Conservation (phyloP, 2,888 invertebrate genomes). For the Cordylochernes scorpioides region DNA sequence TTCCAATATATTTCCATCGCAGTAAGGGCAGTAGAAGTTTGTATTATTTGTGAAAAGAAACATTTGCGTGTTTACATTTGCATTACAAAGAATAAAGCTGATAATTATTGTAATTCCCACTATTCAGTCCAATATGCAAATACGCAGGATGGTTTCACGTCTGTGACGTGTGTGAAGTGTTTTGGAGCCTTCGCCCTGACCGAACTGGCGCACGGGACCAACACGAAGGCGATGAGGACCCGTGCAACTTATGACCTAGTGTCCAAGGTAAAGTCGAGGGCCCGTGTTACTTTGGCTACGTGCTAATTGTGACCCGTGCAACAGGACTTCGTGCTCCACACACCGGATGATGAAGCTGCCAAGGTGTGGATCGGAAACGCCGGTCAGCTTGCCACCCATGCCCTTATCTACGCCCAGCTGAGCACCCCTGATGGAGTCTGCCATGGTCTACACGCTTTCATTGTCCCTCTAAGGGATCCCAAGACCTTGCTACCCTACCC, state of each 20-base stretch:
- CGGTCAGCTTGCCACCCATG: conserved; percentile 44
- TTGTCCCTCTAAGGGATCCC: conserved; percentile 56
- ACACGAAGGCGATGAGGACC: conserved; percentile 60
- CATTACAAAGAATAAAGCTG: too few relatives aligned
- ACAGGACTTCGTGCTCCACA: conserved; percentile 39
- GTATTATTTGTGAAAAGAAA: too few relatives aligned
- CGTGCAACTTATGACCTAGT: conserved; percentile 49
- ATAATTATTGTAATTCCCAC: too few relatives aligned
- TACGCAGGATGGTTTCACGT: too few relatives aligned
- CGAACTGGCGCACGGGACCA: conserved; percentile 70
- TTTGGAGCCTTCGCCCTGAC: conserved; percentile 65
- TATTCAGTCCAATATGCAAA: too few relatives aligned
- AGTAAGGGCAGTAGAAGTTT: too few relatives aligned
- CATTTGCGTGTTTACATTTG: too few relatives aligned
- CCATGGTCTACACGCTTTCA: conserved; percentile 61
- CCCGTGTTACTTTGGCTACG: background rate
- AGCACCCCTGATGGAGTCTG: conserved; percentile 47
- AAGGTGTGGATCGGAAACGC: conserved; percentile 70
- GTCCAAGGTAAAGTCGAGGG: conserved; percentile 25
- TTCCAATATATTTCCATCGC: too few relatives aligned
- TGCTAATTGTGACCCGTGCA: background rate
- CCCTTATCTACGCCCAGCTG: conserved; percentile 55
- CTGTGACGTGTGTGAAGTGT: too few relatives aligned
- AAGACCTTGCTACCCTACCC: conserved; percentile 40
- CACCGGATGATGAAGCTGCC: conserved; percentile 47